Evolutionary conservation across 2,888 invertebrate genomes (phyloP).

Genomic region (Lasioglossum malachurum): DNA sequence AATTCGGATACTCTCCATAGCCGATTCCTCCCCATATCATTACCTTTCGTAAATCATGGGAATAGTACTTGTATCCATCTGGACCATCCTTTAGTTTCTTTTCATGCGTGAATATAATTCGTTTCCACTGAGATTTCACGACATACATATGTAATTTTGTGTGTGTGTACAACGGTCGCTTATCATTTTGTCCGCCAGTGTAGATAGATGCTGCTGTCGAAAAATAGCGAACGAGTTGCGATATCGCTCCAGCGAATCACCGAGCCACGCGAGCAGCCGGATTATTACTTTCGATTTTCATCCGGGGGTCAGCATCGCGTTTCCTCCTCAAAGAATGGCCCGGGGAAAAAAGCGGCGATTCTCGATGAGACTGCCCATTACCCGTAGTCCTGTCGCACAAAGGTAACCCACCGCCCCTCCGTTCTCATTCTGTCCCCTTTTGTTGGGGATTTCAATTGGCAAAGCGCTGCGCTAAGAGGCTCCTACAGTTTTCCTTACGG

Average conservation of each 20-base stretch:
- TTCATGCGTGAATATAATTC: too few species aligned
- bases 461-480: conserved; percentile 52
- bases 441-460: conserved; percentile 71
- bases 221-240: not conserved
- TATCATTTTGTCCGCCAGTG: too few species aligned
- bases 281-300: conserved; percentile 41
- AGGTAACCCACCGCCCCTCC: conserved; percentile 45
- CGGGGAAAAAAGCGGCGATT: conserved; percentile 28
- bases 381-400: conserved; percentile 54
- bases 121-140: too few species aligned
- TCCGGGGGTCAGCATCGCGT: conserved; percentile 13
- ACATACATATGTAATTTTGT: too few species aligned
- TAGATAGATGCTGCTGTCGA: not conserved
- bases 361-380: conserved; percentile 59
- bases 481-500: conserved; percentile 36
- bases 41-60: too few species aligned
- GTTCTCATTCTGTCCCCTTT: conserved; percentile 61
- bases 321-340: conserved; percentile 38
- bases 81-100: too few species aligned
- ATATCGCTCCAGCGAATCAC: not conserved
- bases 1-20: too few species aligned
- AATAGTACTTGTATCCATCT: too few species aligned
- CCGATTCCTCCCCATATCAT: too few species aligned
- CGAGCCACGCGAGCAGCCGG: not conserved
- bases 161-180: too few species aligned